Evolutionary conservation across 2,113 vertebrate species (phyloP).

Genomic region (Mungos mungo): DNA sequence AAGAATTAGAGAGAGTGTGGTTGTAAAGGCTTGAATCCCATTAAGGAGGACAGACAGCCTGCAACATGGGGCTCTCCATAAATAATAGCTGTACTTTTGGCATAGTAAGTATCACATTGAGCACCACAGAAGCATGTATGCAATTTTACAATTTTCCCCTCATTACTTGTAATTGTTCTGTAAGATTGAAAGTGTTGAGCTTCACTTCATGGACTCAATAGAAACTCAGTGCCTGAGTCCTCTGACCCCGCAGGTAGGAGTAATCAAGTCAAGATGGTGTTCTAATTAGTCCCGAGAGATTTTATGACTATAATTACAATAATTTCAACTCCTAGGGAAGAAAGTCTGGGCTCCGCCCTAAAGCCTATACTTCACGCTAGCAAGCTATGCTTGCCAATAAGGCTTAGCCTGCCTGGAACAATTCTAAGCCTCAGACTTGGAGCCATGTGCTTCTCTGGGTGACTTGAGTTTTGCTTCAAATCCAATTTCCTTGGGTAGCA

Average conservation of each 20-base stretch:
- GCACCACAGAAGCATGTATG: slow-evolving; percentile 26
- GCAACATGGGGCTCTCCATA: not conserved
- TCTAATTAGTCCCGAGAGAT: slow-evolving; percentile 65
- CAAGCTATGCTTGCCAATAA: not conserved
- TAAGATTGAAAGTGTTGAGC: slow-evolving; percentile 47
- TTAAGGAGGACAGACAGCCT: not conserved
- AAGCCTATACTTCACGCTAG: not conserved
- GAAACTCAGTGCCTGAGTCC: slow-evolving; percentile 4
- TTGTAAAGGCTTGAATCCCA: not conserved
- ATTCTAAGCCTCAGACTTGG: not conserved
- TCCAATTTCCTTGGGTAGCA: not conserved
- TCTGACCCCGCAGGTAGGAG: slow-evolving; percentile 45
- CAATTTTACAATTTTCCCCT: slow-evolving; percentile 71
- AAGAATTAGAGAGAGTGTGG: not conserved
- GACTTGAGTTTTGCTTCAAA: slow-evolving; percentile 38
- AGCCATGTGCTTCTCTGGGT: not conserved
- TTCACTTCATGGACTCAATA: slow-evolving; percentile 51
- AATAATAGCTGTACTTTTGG: slow-evolving; percentile 51
- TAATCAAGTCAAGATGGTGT: slow-evolving; percentile 66
- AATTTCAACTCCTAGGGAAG: slow-evolving; percentile 55
- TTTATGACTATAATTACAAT: slow-evolving; percentile 65
- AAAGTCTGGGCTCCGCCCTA: not conserved
- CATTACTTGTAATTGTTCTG: slow-evolving; percentile 74
- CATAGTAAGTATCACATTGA: slow-evolving; percentile 62
- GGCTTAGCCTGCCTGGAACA: not conserved